A percentile compares a stretch with the other conserved stretches of the same genome.
These are phyloP conservation scores for Smithornis capensis DNA, from an alignment of 2,113 vertebrate genomes.

Conservation along the genomic window DNA sequence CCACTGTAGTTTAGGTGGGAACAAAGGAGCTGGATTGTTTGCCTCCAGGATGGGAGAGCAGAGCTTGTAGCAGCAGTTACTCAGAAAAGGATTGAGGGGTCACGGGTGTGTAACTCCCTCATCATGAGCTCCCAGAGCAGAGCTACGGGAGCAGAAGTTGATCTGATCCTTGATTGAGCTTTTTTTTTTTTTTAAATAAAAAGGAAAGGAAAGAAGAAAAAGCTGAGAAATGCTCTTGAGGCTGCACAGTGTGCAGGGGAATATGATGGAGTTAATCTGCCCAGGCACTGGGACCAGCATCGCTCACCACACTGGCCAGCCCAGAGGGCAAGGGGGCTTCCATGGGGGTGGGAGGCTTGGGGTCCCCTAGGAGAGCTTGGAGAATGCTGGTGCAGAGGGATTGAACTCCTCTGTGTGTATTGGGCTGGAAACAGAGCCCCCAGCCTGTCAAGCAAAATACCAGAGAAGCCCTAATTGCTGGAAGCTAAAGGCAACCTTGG, in stretches of 20 bases:
- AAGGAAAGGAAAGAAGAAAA: not conserved
- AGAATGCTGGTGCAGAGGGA: not conserved
- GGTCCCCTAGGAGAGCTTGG: not conserved
- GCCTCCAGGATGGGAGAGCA: conserved; percentile 35
- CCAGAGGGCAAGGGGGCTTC: accelerated
- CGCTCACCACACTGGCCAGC: accelerated
- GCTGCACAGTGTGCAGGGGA: not conserved
- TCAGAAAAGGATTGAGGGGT: conserved; percentile 55
- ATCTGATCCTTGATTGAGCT: conserved; percentile 42
- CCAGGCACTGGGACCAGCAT: accelerated
- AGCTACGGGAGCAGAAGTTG: not conserved
- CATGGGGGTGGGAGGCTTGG: not conserved
- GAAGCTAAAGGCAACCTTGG: conserved; percentile 47
- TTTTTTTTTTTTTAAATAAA: not conserved
- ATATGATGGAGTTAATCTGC: not conserved
- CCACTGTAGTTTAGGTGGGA: not conserved
- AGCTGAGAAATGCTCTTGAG: not conserved
- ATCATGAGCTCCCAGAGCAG: conserved; percentile 18
- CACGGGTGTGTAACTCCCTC: conserved; percentile 41
- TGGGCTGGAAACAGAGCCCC: not conserved
- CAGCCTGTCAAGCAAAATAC: not conserved
- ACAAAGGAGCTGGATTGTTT: conserved; percentile 20
- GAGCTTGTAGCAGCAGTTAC: conserved; percentile 16
- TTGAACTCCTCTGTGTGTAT: not conserved
- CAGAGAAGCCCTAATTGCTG: conserved; percentile 1